Base-by-base conservation (phyloP, 2,113 vertebrate species). In the Gopherus flavomarginatus region DNA sequence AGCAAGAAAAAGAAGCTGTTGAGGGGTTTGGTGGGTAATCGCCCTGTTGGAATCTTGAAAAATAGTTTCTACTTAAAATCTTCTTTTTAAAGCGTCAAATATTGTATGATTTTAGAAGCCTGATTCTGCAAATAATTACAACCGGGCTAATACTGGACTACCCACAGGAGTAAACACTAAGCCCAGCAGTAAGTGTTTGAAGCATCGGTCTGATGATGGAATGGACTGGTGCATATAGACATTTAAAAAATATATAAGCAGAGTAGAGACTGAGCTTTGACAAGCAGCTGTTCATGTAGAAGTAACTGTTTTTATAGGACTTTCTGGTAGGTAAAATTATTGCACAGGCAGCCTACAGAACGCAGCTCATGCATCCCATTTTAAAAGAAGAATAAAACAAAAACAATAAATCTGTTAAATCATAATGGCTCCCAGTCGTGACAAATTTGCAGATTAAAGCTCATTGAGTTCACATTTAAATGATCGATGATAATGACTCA, bases 401-500 rank as follows among this genome's bases (percentile, higher is more conserved):
- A 97, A 94, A 97, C 96, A 96, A 96, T 97, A 95, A 98, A 97
- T 97, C 95, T 96, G 94, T 97, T 97, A 97, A 95, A 92, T 95
- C 19, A 6, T 97, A 96, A 97, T 97, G 92, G 81, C 90, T 97
- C 94, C 95, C 96, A 97, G 92, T 96, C 42, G 35, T 97, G 97
- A 97, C 97, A 97, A 97, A 98, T 98, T 98, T 97, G 93, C 95
- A 96, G 96, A 97, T 97, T 98, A 98, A 97, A 97, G 91, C 96
- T 97, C 97, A 98, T 96, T 96, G 97, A 97, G 97, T 97, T 94
- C 96, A 97, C 95, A 97, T 98, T 98, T 95, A 97, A 97, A 92
- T 97, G 97, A 98, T 97, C 94, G 96, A 98, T 97, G 92, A 96
- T 96, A 96, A 97, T 97, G 85, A 87, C 92, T 97, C 86, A 84